phyloP scores from a whole-genome alignment of 2,113 vertebrate genomes.

The Balaeniceps rex region DNA sequence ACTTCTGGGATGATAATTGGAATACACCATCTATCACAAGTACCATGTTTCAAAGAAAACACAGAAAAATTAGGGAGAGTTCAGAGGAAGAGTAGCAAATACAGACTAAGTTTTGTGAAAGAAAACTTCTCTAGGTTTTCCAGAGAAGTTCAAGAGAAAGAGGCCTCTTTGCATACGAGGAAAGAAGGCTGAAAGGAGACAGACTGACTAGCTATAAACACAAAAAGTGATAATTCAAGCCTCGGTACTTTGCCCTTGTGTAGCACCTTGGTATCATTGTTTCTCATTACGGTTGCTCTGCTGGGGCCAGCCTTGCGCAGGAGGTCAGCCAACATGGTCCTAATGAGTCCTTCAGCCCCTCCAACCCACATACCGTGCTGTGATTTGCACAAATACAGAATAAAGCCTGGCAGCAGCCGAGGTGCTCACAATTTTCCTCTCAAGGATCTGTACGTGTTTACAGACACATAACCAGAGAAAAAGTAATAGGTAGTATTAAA shows the following conservation, averaged over 20 bases:
- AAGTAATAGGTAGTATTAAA: neutral
- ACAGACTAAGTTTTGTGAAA: neutral
- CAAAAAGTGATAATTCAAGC: neutral
- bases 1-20: neutral
- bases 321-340: neutral
- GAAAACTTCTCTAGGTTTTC: neutral
- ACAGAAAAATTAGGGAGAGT: neutral
- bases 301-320: neutral
- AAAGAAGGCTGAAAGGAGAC: neutral
- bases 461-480: neutral
- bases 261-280: neutral
- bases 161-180: neutral
- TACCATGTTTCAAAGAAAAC: neutral
- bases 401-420: neutral
- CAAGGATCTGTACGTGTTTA: neutral
- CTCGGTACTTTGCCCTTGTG: rapidly evolving
- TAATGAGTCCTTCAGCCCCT: neutral
- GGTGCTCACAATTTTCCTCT: neutral
- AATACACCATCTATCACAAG: neutral
- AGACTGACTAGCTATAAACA: neutral
- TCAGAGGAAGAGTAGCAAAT: neutral
- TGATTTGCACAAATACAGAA: neutral
- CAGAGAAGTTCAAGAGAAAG: neutral
- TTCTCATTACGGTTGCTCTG: rapidly evolving
- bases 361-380: neutral